These are phyloP conservation scores for Carcinoscorpius rotundicauda DNA, from an alignment of 1,140 invertebrate species.

Conservation along the genomic window DNA sequence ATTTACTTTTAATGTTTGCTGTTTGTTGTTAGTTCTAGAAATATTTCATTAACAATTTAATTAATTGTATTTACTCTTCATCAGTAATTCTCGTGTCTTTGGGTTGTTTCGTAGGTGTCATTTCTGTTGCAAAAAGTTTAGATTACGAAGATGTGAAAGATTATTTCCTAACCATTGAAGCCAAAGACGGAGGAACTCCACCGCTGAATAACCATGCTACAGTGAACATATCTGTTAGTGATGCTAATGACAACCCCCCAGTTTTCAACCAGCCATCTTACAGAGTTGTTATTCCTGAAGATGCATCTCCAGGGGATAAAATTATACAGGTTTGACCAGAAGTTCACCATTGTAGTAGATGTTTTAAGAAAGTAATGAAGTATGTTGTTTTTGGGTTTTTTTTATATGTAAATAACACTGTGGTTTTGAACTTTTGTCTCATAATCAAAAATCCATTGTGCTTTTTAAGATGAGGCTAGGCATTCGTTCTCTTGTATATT, in stretches of 20 bases:
- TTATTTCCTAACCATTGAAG: constrained; percentile 74
- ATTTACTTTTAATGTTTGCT: too few species aligned
- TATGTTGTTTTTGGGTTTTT: too few species aligned
- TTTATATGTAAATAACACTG: too few species aligned
- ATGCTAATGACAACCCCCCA: constrained; percentile 83
- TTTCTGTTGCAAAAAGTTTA: constrained; percentile 60
- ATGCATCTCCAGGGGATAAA: constrained; percentile 51
- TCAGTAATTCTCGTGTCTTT: too few species aligned
- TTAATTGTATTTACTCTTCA: too few species aligned
- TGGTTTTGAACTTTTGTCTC: too few species aligned
- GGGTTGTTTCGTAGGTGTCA: constrained; percentile 19
- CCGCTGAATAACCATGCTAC: constrained; percentile 64
- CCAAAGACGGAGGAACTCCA: constrained; percentile 69
- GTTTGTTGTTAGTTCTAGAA: too few species aligned
- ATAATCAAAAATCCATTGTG: too few species aligned
- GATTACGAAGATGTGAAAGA: constrained; percentile 60
- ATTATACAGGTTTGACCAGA: constrained; percentile 40
- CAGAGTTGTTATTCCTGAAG: constrained; percentile 61
- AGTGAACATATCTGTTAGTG: constrained; percentile 73
- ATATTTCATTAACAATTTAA: too few species aligned
- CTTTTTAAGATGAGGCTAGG: too few species aligned
- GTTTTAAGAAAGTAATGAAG: too few species aligned
- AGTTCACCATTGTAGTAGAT: constrained; percentile 25
- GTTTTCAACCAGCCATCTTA: constrained; percentile 68
- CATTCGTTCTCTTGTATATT: too few species aligned